Evolutionary conservation across 1,140 invertebrate genomes (phyloP).

Genomic region (Drosophila chauvacae): DNA sequence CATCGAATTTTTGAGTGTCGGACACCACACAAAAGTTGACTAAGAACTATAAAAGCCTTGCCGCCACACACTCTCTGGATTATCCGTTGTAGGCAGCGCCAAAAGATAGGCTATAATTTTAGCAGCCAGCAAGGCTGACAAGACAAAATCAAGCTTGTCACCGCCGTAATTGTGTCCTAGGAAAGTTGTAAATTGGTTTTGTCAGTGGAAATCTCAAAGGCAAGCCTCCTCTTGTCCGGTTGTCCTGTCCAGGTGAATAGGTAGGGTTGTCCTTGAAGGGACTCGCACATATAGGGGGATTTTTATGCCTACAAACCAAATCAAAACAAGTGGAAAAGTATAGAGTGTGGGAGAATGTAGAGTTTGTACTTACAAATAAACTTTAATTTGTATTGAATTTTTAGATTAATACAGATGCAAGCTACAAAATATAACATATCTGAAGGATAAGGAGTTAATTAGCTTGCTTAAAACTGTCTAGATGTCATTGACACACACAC

Average conservation of each 20-base stretch:
- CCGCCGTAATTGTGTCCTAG: constrained; percentile 11
- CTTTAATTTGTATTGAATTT: not conserved
- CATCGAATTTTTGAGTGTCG: not conserved
- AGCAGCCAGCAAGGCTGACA: not conserved
- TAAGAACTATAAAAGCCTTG: not conserved
- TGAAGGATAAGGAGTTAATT: not conserved
- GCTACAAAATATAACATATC: not conserved
- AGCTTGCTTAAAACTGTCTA: no score
- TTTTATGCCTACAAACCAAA: not conserved
- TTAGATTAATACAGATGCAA: not conserved
- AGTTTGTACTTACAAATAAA: not conserved
- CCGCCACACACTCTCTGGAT: not conserved
- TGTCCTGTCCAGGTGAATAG: not conserved
- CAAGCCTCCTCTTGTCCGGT: not conserved
- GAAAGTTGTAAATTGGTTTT: constrained; percentile 21
- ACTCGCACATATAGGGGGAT: no score
- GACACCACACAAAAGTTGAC: not conserved
- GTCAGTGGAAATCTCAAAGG: not conserved
- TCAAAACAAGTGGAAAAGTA: not conserved
- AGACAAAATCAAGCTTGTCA: constrained; percentile 19
- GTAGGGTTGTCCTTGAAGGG: not conserved
- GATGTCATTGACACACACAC: not conserved
- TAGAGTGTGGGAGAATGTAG: not conserved
- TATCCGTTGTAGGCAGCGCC: not conserved
- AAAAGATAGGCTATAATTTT: not conserved